These are phyloP conservation scores for Gymnoscelis rufifasciata DNA, from an alignment of 2,888 invertebrate species.

Conservation along the genomic window DNA sequence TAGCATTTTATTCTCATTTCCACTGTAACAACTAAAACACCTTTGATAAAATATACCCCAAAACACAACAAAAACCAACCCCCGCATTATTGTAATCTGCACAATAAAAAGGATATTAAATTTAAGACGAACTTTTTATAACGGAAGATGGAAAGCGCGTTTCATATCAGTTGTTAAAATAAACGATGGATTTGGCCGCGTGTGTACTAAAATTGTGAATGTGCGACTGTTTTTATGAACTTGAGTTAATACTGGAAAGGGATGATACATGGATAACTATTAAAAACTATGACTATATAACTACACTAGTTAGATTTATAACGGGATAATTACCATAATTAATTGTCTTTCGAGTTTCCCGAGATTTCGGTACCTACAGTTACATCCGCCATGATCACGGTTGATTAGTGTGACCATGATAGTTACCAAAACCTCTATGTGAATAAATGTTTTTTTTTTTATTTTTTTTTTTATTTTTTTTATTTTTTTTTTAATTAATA, in stretches of 20 bases:
- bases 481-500: too few relatives aligned
- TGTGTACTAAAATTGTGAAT: slow-evolving; percentile 40
- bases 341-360: too few relatives aligned
- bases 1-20: neutral
- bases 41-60: slow-evolving; percentile 16
- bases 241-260: neutral
- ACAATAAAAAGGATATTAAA: slow-evolving; percentile 73
- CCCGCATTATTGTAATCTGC: slow-evolving; percentile 70
- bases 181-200: slow-evolving; percentile 67
- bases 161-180: slow-evolving; percentile 74
- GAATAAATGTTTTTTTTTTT: too few relatives aligned
- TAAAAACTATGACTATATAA: too few relatives aligned
- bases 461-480: too few relatives aligned
- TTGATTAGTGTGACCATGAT: too few relatives aligned
- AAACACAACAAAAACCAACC: slow-evolving; percentile 40
- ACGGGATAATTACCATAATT: too few relatives aligned
- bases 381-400: too few relatives aligned
- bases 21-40: neutral
- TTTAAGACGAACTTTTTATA: slow-evolving; percentile 67
- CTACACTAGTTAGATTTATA: too few relatives aligned
- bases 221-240: slow-evolving; percentile 20
- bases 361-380: too few relatives aligned
- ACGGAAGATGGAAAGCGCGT: slow-evolving; percentile 67
- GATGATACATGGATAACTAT: too few relatives aligned
- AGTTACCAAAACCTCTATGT: too few relatives aligned